A percentile compares a stretch with the other conserved stretches of the same genome.
Evolutionary conservation across 2,888 invertebrate species (phyloP).

Genomic region (Tipula unca): DNA sequence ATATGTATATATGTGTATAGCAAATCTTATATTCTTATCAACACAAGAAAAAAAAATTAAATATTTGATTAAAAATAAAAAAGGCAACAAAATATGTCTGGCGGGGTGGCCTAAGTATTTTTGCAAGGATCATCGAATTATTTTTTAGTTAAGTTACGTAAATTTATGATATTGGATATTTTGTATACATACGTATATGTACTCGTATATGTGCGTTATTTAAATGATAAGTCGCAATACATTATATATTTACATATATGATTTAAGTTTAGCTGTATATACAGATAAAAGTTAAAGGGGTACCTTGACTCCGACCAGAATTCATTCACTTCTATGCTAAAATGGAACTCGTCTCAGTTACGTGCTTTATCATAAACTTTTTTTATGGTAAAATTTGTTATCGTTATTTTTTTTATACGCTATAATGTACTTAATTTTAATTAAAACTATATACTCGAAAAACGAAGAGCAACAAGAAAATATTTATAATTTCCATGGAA

Average conservation of each 20-base stretch:
- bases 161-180: neutral
- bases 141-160: neutral
- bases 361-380: neutral
- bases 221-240: neutral
- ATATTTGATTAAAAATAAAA: neutral
- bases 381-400: neutral
- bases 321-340: neutral
- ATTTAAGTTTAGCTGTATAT: no score
- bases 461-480: neutral
- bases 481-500: neutral
- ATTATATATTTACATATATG: no score
- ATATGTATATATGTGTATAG: neutral
- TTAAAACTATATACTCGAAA: neutral
- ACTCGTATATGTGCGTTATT: neutral
- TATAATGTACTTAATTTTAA: neutral
- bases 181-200: neutral
- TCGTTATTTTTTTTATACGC: neutral
- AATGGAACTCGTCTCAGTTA: neutral
- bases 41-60: neutral
- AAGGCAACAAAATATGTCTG: neutral
- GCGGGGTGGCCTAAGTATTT: neutral
- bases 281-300: neutral
- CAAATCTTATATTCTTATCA: neutral
- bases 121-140: slow-evolving; percentile 2
- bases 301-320: neutral